Conservation (phyloP, 1,140 invertebrate species). For the Macrotrachela quadricornifera region DNA sequence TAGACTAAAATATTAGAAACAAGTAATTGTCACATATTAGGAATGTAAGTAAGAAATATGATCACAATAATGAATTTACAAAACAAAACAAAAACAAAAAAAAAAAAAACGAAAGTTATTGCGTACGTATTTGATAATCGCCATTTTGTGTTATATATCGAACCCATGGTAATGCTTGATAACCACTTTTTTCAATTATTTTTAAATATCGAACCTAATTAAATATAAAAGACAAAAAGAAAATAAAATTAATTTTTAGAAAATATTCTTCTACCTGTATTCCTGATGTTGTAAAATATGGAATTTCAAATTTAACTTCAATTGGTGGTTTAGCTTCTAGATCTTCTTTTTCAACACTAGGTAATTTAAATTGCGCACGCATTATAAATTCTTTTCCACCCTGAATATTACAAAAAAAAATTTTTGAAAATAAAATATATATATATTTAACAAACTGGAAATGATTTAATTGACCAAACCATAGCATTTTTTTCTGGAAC, state of each 20-base stretch:
- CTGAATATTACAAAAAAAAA: slow-evolving; percentile 10
- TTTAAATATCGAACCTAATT: slow-evolving; percentile 61
- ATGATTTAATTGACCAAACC: slow-evolving; percentile 98
- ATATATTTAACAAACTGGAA: slow-evolving; percentile 41
- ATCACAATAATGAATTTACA: too few species aligned
- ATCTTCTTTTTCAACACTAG: slow-evolving; percentile 83
- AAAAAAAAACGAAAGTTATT: too few species aligned
- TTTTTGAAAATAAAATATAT: not conserved
- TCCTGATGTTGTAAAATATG: slow-evolving; percentile 96
- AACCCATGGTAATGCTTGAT: slow-evolving; percentile 96
- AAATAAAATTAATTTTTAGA: slow-evolving; percentile 29
- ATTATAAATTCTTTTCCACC: slow-evolving; percentile 97
- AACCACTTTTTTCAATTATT: slow-evolving; percentile 98
- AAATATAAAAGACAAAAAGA: too few species aligned
- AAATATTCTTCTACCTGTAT: slow-evolving; percentile 50
- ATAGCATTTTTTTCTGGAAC: slow-evolving; percentile 90
- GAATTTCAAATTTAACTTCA: slow-evolving; percentile 97
- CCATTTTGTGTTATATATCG: slow-evolving; percentile 98
- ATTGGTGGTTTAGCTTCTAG: slow-evolving; percentile 90
- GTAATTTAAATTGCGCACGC: slow-evolving; percentile 94
- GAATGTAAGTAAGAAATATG: too few species aligned
- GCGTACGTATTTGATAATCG: slow-evolving; percentile 78
- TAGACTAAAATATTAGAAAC: too few species aligned
- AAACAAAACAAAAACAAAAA: too few species aligned
- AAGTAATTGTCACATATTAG: too few species aligned